Percentiles rank a stretch among this genome's conserved stretches.
Evolutionary conservation across 2,888 invertebrate species (phyloP).

Genomic region (Dynastes grantii): DNA sequence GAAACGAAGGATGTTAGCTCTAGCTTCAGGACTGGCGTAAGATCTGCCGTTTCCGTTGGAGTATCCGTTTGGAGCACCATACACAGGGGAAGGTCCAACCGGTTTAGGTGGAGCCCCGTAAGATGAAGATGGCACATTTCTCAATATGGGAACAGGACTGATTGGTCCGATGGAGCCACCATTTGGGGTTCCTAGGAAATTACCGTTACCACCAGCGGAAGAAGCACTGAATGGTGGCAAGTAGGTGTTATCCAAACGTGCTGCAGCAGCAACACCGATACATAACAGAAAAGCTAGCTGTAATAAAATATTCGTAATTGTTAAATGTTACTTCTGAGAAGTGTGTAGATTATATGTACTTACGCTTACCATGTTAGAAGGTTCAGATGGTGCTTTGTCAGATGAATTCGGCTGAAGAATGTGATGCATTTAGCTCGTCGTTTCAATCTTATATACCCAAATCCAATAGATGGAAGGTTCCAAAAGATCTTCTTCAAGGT

Average conservation of each 20-base stretch:
- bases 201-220: conserved; percentile 71
- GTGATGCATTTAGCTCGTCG: neutral
- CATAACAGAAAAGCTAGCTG: conserved; percentile 70
- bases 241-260: conserved; percentile 74
- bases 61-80: conserved; percentile 19
- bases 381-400: neutral
- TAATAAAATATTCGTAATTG: conserved; percentile 56
- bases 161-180: conserved; percentile 6
- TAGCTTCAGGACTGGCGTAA: conserved; percentile 36
- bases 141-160: neutral
- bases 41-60: conserved; percentile 61
- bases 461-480: conserved; percentile 12
- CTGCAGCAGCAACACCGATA: conserved; percentile 68
- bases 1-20: conserved; percentile 64
- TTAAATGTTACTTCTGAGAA: neutral
- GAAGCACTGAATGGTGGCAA: conserved; percentile 73
- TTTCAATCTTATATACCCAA: conserved; percentile 35
- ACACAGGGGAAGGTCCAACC: conserved; percentile 54
- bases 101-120: conserved; percentile 23
- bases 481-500: conserved; percentile 45
- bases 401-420: conserved; percentile 3
- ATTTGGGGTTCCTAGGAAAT: conserved; percentile 62
- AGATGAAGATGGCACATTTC: too few species aligned
- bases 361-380: conserved; percentile 1
- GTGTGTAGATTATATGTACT: neutral